phyloP scores from a whole-genome alignment of 2,797 vertebrate species.

The Stomatorhinus walkeri region DNA sequence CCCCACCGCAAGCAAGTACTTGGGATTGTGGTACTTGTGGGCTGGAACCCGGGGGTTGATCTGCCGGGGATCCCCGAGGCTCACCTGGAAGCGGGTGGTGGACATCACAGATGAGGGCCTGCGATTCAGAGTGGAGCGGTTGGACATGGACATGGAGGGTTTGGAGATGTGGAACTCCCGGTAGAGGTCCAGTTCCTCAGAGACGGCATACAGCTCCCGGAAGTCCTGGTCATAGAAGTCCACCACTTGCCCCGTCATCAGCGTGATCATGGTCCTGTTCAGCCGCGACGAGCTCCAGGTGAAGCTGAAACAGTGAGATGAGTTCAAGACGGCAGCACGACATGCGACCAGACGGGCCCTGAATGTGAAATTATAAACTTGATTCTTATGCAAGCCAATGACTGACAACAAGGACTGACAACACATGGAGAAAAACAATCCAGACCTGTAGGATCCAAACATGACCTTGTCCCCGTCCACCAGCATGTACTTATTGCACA shows the following conservation, averaged over 20 bases:
- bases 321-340: neutral
- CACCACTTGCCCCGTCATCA: conserved; percentile 81
- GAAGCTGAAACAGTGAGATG: conserved; percentile 58
- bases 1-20: conserved; percentile 72
- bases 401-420: neutral
- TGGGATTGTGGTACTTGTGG: conserved; percentile 86
- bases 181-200: conserved; percentile 75
- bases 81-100: conserved; percentile 63
- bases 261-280: conserved; percentile 81
- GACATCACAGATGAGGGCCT: conserved; percentile 35
- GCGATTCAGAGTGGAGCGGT: conserved; percentile 37
- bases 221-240: conserved; percentile 86
- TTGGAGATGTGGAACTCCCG: conserved; percentile 68
- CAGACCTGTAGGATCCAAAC: conserved; percentile 86
- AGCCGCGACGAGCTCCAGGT: conserved; percentile 81
- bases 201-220: conserved; percentile 84
- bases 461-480: conserved; percentile 87
- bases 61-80: conserved; percentile 44
- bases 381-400: neutral
- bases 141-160: conserved; percentile 33
- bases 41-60: conserved; percentile 62
- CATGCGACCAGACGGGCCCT: neutral
- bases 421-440: neutral
- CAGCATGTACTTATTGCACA: conserved; percentile 83
- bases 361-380: neutral